These are phyloP conservation scores for Caenorhabditis panamensis DNA, from an alignment of 2,888 invertebrate species.

Conservation along the genomic window DNA sequence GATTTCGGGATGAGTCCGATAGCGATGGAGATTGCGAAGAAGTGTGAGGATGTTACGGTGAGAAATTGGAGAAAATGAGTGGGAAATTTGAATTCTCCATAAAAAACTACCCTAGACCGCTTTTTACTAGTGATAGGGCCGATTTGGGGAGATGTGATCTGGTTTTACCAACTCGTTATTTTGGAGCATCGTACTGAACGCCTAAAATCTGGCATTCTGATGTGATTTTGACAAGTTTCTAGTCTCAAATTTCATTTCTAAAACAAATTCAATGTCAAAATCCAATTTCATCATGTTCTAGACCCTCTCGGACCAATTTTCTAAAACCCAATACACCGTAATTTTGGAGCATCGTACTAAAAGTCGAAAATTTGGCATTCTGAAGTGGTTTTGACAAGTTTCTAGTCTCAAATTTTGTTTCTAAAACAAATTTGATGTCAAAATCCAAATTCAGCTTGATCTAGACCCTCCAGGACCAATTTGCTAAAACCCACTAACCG, in stretches of 20 bases:
- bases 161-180: not conserved
- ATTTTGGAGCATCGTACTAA: no score
- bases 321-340: not conserved
- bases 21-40: conserved; percentile 4
- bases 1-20: conserved; percentile 11
- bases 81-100: not conserved
- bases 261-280: no score
- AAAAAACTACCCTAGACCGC: not conserved
- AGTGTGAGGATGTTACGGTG: conserved; percentile 9
- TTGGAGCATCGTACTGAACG: not conserved
- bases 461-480: no score
- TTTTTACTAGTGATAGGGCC: not conserved
- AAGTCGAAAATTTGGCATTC: not conserved
- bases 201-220: not conserved
- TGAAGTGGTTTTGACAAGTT: not conserved
- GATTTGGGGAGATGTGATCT: not conserved
- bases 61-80: not conserved
- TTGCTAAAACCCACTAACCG: no score
- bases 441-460: not conserved
- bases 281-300: not conserved
- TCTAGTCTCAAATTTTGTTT: no score
- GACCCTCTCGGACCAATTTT: not conserved
- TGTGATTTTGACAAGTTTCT: no score
- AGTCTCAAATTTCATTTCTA: no score
- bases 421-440: not conserved